These are phyloP conservation scores for Thunnus thynnus DNA, from an alignment of 2,113 vertebrate genomes.

Conservation along the genomic window DNA sequence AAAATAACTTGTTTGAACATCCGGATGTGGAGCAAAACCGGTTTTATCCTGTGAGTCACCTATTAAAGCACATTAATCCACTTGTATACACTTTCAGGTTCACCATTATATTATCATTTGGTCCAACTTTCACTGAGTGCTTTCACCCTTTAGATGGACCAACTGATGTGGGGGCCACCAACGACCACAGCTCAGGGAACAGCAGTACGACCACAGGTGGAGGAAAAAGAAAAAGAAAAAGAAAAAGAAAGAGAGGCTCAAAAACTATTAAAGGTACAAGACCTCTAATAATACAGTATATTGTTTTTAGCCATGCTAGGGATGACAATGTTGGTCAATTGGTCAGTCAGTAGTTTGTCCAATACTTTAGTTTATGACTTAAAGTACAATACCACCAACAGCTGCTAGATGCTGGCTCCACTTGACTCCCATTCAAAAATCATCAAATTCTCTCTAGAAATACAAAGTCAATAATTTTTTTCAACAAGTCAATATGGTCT, in stretches of 20 bases:
- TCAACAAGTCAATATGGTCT: no score
- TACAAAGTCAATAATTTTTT: no score
- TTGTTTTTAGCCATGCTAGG: no score
- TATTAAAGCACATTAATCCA: not conserved
- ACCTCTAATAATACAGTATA: not conserved
- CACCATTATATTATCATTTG: no score
- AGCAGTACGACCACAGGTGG: fast-evolving
- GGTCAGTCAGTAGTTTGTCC: no score
- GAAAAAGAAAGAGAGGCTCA: conserved; percentile 11
- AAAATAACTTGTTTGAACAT: not conserved
- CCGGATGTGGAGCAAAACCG: not conserved
- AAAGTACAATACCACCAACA: no score
- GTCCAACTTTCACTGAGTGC: not conserved
- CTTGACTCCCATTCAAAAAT: no score
- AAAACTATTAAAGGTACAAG: conserved; percentile 30
- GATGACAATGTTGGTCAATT: no score
- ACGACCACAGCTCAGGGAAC: not conserved
- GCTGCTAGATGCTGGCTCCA: no score
- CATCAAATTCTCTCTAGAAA: no score
- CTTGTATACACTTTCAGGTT: no score
- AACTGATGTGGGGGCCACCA: not conserved
- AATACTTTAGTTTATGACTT: no score
- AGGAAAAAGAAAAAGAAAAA: not conserved
- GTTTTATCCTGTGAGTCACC: not conserved
- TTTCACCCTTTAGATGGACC: not conserved